These are phyloP conservation scores for Watsonalla binaria DNA, from an alignment of 2,888 invertebrate species.

Conservation along the genomic window DNA sequence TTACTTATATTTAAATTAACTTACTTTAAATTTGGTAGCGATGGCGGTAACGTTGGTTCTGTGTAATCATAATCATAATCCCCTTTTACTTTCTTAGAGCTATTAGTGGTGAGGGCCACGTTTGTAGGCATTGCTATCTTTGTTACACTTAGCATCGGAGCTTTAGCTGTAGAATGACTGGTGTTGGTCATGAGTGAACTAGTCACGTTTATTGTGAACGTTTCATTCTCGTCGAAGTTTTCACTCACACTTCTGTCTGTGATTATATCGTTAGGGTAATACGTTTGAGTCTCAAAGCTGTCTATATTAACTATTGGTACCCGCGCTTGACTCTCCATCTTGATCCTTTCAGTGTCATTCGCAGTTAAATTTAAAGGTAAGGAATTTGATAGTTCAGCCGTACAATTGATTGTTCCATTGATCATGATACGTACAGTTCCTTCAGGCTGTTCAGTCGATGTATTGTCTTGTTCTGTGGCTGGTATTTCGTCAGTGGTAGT, in stretches of 20 bases:
- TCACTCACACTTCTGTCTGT: constrained; percentile 51
- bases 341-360: constrained; percentile 43
- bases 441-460: constrained; percentile 53
- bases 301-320: constrained; percentile 42
- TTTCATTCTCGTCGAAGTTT: constrained; percentile 71
- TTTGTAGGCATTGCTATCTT: constrained; percentile 48
- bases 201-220: constrained; percentile 78
- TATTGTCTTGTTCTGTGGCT: constrained; percentile 20
- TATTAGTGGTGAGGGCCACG: constrained; percentile 61
- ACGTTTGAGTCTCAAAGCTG: constrained; percentile 50
- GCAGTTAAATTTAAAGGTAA: constrained; percentile 44
- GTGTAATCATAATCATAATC: constrained; percentile 84
- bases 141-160: constrained; percentile 29
- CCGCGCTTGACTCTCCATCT: constrained; percentile 40
- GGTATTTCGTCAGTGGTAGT: constrained; percentile 17
- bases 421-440: constrained; percentile 57
- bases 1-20: constrained; percentile 12
- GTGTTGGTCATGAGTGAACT: constrained; percentile 72
- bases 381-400: constrained; percentile 62
- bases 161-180: constrained; percentile 32
- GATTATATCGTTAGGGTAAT: constrained; percentile 60
- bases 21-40: constrained; percentile 88
- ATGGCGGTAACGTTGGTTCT: constrained; percentile 87
- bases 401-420: constrained; percentile 70
- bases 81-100: constrained; percentile 77